phyloP scores from a whole-genome alignment of 2,113 vertebrate species.

The Emydura subglobosa region DNA sequence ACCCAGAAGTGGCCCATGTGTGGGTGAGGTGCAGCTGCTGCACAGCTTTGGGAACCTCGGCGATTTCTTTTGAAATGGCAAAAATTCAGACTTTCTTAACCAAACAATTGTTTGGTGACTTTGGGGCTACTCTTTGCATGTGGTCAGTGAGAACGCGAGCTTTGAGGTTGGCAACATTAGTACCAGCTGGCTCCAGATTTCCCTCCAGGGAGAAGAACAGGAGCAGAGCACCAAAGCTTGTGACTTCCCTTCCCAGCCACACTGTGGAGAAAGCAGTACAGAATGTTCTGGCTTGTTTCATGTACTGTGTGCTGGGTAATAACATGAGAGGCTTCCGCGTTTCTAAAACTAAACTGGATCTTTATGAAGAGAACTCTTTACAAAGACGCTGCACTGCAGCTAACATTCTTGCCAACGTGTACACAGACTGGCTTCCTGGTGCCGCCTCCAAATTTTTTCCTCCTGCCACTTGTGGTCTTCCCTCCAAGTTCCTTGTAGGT shows the following conservation, averaged over 20 bases:
- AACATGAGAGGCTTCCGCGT: background rate
- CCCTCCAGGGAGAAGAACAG: background rate
- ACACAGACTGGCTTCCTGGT: background rate
- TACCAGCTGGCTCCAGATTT: background rate
- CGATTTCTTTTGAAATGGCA: too few relatives aligned
- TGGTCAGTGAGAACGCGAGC: too few relatives aligned
- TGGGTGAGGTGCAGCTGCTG: too few relatives aligned
- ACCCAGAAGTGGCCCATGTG: too few relatives aligned
- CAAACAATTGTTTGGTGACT: too few relatives aligned
- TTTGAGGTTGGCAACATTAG: too few relatives aligned
- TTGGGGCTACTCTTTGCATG: too few relatives aligned
- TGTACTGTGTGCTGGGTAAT: background rate
- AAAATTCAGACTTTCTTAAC: too few relatives aligned
- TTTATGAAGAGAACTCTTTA: background rate
- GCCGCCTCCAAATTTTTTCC: background rate
- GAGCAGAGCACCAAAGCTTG: background rate
- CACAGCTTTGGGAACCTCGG: too few relatives aligned
- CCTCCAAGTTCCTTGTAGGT: background rate
- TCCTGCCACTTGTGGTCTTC: background rate
- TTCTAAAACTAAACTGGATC: background rate
- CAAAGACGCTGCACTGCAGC: background rate
- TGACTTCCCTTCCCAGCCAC: constrained; percentile 3
- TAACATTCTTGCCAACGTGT: background rate
- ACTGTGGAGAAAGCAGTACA: background rate
- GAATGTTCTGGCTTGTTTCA: background rate